These are phyloP conservation scores for Folsomia candida DNA, from an alignment of 2,888 invertebrate genomes.

Conservation along the genomic window DNA sequence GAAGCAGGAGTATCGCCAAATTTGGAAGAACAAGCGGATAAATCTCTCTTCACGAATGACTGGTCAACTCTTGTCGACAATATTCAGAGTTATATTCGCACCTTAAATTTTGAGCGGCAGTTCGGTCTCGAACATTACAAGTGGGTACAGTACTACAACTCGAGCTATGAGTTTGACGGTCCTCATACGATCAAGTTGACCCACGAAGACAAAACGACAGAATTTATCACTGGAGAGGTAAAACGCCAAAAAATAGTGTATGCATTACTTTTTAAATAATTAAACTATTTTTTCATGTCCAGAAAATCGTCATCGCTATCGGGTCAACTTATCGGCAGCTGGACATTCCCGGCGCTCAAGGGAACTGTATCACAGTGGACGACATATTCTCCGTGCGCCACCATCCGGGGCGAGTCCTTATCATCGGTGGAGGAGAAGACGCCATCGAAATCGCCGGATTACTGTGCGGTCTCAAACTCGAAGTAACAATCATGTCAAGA, in stretches of 20 bases:
- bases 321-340: slow-evolving; percentile 57
- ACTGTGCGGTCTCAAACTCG: slow-evolving; percentile 56
- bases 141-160: slow-evolving; percentile 58
- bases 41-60: slow-evolving; percentile 54
- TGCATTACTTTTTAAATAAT: neutral
- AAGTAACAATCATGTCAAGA: slow-evolving; percentile 57
- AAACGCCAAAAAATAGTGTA: neutral
- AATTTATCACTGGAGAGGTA: slow-evolving; percentile 6
- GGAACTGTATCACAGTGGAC: slow-evolving; percentile 60
- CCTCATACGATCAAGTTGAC: neutral
- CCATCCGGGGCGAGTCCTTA: slow-evolving; percentile 56
- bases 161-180: slow-evolving; percentile 47
- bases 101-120: slow-evolving; percentile 59
- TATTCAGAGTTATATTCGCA: slow-evolving; percentile 58
- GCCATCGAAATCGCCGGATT: slow-evolving; percentile 62
- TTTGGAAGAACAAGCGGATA: neutral
- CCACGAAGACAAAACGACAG: neutral
- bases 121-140: slow-evolving; percentile 56
- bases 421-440: slow-evolving; percentile 62
- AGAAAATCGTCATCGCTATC: slow-evolving; percentile 53
- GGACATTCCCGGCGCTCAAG: slow-evolving; percentile 55
- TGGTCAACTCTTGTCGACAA: slow-evolving; percentile 59
- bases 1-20: no score
- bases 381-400: slow-evolving; percentile 59
- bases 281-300: slow-evolving; percentile 53